Conservation (phyloP, 2,113 vertebrate genomes). For the Marmota monax region DNA sequence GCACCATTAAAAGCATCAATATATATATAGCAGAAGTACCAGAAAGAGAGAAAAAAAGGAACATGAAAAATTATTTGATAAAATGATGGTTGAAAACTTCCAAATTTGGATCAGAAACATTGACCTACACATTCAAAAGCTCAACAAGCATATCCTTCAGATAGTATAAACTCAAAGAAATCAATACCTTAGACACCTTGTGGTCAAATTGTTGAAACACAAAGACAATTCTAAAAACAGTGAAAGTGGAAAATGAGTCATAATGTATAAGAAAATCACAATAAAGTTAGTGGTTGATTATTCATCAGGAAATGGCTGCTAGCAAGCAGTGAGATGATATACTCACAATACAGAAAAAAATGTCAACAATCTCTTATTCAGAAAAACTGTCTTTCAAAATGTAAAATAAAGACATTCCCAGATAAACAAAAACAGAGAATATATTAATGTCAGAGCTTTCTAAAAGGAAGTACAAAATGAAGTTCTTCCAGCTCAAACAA, state of each 20-base stretch:
- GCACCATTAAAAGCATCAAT: neutral
- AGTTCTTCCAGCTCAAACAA: neutral
- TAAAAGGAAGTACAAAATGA: neutral
- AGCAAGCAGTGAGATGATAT: too few relatives aligned
- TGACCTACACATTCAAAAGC: neutral
- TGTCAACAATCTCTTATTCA: neutral
- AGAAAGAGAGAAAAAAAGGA: neutral
- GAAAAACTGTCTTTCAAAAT: neutral
- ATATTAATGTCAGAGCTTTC: neutral
- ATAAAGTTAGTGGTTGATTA: neutral
- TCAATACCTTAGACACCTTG: neutral
- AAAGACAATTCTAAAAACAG: neutral
- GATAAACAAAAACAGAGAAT: neutral
- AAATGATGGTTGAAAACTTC: neutral
- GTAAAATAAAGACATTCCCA: neutral
- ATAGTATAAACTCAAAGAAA: neutral
- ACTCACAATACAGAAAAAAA: neutral
- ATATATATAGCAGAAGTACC: neutral
- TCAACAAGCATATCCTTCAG: neutral
- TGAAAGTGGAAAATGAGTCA: neutral
- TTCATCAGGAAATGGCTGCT: neutral
- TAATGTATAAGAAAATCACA: neutral
- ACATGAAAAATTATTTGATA: neutral
- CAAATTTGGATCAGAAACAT: neutral
- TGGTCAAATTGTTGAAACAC: neutral